Base-by-base conservation (phyloP, 1,140 invertebrate species). In the Rhopalosiphum maidis region DNA sequence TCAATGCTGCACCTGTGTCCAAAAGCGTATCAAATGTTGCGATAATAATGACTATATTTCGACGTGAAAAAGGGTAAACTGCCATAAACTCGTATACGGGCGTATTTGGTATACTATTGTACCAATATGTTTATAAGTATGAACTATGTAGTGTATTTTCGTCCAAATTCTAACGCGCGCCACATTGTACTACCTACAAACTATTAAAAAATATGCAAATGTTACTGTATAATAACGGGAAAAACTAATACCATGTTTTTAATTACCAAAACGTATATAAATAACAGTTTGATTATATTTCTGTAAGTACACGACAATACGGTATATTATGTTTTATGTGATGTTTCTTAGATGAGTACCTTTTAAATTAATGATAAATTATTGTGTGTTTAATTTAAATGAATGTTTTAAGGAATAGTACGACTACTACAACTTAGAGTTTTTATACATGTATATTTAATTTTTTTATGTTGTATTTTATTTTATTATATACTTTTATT, bases 1-100 rank as follows among this genome's bases (percentile, higher is more conserved):
- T 11, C 11, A 68, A 11, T 35, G 60, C 30, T 87, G 86, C 86
- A 87, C 86, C 43, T 87, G 86, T 87, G 86, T 48, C 86, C 86
- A 87, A 87, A 87, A 48, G 86, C 86, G 86, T 87, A 22, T n/a
- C 86, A n/a, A 87, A 87, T 87, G 43, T 35, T 87, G n/a, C 30
- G 15, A 87, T n/a, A n/a, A 87, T 48, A 87, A 87, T 87, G 48
- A 87, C 46, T 21, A 87, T n/a, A 46, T 22, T 22, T 48, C 30
- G 30, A 46, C 25, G 18, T n/a, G 37, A 85, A 87, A 87, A 87
- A 46, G 86, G 86, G 43, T 87, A 35, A 77, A 77, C 60, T 77
- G 60, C 60, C 30, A 77, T 77, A 77, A 60, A 77, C 15, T 77
- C 60, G 60, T 35, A 21, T n/a, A 77, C 21, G 30, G 4, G 11